Evolutionary conservation across 2,888 invertebrate genomes (phyloP).

Genomic region (Rhodophaea formosa): DNA sequence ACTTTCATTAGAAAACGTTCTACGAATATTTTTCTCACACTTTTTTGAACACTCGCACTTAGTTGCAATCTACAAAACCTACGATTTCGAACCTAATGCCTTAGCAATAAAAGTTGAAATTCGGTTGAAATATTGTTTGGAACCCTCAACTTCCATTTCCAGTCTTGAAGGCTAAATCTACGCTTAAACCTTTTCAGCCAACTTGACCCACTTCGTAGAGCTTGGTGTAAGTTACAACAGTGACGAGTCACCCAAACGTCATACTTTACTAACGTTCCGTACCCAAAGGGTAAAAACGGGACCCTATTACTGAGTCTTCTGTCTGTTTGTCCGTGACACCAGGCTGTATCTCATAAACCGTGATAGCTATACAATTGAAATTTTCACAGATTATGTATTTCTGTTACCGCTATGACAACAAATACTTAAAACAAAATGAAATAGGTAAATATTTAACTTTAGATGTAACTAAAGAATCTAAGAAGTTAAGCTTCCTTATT

Average conservation of each 20-base stretch:
- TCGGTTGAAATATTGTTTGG: slow-evolving; percentile 55
- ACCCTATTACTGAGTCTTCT: too few species aligned
- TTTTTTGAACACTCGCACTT: slow-evolving; percentile 8
- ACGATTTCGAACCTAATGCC: not conserved
- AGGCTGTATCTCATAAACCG: too few species aligned
- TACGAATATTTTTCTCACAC: not conserved
- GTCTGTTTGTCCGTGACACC: too few species aligned
- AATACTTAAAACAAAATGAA: too few species aligned
- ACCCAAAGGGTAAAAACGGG: too few species aligned
- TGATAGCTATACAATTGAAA: too few species aligned
- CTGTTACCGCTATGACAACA: too few species aligned
- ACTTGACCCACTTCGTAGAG: slow-evolving; percentile 62
- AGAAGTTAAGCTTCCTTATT: too few species aligned
- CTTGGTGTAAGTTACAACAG: slow-evolving; percentile 32
- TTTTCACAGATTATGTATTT: too few species aligned
- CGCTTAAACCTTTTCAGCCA: slow-evolving; percentile 69
- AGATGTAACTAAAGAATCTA: too few species aligned
- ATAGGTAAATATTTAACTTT: too few species aligned
- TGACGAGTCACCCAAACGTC: not conserved
- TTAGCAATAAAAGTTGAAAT: slow-evolving; percentile 43
- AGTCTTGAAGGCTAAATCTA: slow-evolving; percentile 67
- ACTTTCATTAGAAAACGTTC: not conserved
- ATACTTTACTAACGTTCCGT: too few species aligned
- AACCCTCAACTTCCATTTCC: slow-evolving; percentile 64
- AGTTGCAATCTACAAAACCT: not conserved